These are phyloP conservation scores for Polyommatus iphigenia DNA, from an alignment of 2,888 invertebrate genomes.

Conservation along the genomic window DNA sequence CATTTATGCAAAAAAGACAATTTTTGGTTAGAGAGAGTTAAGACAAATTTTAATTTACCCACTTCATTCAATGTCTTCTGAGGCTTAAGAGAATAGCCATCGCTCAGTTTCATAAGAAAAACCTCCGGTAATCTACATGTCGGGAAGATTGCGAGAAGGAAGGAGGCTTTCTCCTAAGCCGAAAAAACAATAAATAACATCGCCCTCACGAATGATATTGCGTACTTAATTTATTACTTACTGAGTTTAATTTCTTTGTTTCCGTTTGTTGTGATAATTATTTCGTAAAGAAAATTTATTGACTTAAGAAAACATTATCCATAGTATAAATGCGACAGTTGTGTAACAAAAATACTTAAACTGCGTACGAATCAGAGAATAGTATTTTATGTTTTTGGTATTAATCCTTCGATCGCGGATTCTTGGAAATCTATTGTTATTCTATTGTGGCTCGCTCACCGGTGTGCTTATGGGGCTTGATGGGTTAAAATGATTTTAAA, in stretches of 20 bases:
- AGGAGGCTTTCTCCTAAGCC: constrained; percentile 24
- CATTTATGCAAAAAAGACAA: no score
- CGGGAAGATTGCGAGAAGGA: constrained; percentile 17
- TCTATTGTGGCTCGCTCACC: no score
- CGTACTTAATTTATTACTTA: constrained; percentile 15
- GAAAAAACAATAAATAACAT: constrained; percentile 30
- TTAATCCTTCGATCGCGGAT: no score
- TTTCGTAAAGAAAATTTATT: not conserved
- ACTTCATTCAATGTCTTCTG: not conserved
- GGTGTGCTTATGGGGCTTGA: no score
- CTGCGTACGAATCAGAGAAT: no score
- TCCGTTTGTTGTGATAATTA: not conserved
- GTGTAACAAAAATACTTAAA: no score
- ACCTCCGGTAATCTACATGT: constrained; percentile 40
- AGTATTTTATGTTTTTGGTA: no score
- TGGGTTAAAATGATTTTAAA: no score
- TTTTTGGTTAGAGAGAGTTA: no score
- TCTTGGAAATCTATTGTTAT: no score
- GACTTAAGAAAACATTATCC: not conserved
- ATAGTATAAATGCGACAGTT: no score
- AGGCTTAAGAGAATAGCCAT: constrained; percentile 37
- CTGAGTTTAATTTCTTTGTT: not conserved
- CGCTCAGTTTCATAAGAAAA: constrained; percentile 37
- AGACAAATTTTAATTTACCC: no score
- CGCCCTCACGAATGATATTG: not conserved